These are phyloP conservation scores for Schizotus pectinicornis DNA, from an alignment of 2,888 invertebrate species.

Conservation along the genomic window DNA sequence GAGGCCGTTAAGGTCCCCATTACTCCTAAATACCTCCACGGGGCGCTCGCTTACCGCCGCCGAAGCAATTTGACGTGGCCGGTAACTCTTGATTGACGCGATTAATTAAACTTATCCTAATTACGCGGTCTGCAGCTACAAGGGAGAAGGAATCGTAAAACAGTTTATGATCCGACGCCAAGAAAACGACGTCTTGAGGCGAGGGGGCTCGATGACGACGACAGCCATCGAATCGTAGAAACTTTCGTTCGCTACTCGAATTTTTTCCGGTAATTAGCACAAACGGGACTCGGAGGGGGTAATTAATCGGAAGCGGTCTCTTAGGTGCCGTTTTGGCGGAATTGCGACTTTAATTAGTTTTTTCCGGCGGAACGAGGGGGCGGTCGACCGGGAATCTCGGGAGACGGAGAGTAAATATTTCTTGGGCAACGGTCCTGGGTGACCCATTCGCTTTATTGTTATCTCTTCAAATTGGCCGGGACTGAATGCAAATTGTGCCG, in stretches of 20 bases:
- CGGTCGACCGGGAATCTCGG: conserved; percentile 5
- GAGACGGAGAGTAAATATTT: conserved; percentile 2
- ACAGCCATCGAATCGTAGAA: conserved; percentile 4
- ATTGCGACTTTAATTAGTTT: conserved; percentile 31
- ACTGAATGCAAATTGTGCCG: conserved; percentile 29
- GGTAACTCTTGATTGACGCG: conserved; percentile 36
- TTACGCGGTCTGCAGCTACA: conserved; percentile 32
- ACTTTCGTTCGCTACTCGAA: conserved; percentile 10
- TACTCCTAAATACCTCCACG: conserved; percentile 17
- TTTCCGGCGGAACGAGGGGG: conserved; percentile 18
- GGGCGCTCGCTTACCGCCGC: conserved; percentile 10
- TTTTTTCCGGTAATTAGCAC: not conserved
- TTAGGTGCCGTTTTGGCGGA: conserved; percentile 21
- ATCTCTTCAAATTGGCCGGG: conserved; percentile 5
- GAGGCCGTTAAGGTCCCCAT: conserved; percentile 19
- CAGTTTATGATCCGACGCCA: conserved; percentile 31
- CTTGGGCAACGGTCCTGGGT: not conserved
- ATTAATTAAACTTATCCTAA: conserved; percentile 40
- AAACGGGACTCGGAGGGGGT: conserved; percentile 1
- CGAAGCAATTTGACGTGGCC: conserved; percentile 28
- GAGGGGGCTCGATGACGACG: conserved; percentile 3
- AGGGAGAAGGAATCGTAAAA: conserved; percentile 31
- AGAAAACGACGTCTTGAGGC: conserved; percentile 14
- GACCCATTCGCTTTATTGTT: conserved; percentile 8
- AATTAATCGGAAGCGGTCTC: conserved; percentile 20